Conservation (phyloP, 2,113 vertebrate species). For the Agelaius phoeniceus region DNA sequence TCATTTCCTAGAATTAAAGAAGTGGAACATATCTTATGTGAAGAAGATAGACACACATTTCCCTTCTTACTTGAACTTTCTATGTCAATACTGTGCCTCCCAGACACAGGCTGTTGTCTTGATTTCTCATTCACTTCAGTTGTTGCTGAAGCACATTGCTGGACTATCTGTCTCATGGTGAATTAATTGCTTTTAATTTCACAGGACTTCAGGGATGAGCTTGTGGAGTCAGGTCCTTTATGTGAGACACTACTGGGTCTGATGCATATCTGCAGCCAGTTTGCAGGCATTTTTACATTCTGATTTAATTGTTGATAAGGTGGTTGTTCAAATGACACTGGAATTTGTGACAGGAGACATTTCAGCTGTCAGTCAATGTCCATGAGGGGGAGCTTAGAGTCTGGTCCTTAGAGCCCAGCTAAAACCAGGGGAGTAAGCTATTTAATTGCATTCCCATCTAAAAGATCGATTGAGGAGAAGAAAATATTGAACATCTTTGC, state of each 20-base stretch:
- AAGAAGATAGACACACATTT: not conserved
- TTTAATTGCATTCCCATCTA: not conserved
- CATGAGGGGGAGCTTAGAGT: not conserved
- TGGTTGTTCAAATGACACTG: not conserved
- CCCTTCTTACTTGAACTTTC: not conserved
- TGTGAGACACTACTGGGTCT: not conserved
- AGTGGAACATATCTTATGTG: not conserved
- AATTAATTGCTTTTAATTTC: not conserved
- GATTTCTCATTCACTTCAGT: not conserved
- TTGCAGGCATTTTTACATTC: not conserved
- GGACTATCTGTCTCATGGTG: not conserved
- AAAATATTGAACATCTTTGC: not conserved
- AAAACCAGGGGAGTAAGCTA: not conserved
- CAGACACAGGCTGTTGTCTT: fast-evolving
- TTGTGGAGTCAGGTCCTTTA: not conserved
- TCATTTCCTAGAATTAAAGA: not conserved
- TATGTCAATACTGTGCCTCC: not conserved
- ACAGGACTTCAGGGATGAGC: not conserved
- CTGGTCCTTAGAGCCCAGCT: not conserved
- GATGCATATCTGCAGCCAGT: not conserved
- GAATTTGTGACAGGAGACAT: not conserved
- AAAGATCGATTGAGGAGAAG: not conserved
- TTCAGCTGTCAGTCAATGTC: not conserved
- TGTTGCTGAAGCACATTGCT: not conserved
- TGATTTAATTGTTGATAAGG: not conserved